Evolutionary conservation across 2,113 vertebrate genomes (phyloP), one percentile per base, ranked within the genome.

Genomic region (Archilochus colubris): DNA sequence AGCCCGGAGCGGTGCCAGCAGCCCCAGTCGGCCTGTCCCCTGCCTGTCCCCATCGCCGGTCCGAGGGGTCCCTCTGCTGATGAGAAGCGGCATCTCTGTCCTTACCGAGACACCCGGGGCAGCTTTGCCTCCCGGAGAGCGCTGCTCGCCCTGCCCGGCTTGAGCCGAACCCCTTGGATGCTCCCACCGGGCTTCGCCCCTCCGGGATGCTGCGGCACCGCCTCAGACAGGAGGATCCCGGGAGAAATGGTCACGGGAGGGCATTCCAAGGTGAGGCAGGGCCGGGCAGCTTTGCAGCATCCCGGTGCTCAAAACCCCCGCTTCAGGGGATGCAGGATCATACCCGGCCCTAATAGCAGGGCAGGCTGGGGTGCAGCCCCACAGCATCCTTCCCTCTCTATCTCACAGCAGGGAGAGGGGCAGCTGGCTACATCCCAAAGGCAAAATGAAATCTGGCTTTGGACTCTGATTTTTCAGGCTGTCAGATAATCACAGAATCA

Each of bases 1-100:
- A 48, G 46, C 18, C 46, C 21, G 18, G 46, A 48, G 46, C 97
- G 97, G 96, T 58, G 82, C 78, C 79, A 93, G 93, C 95, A 94
- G 88, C 50, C 46, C 17, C 46, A 48, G 93, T 95, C 93, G 87
- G 15, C 30, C 93, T 86, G 5, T 12, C 20, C 5, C 57, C 83
- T 9, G 40, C 87, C 46, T 48, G 30, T 2, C 38, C 16, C 27
- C 48, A 3, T 63, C 86, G 27, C 91, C 82, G 92, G 69, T 61
- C 27, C 79, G 77, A 93, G 88, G 94, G 85, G 86, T 93, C 94
- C 95, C 89, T 87, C 96, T 97, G 88, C 21, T 80, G 97, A 79
- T 75, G 23, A 40, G 5, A 64, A 75, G 53, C n/a, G 66, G 95
- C 30, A 20, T 70, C 5, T 14, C 22, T 2, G 3, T 9, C 40